phyloP scores from a whole-genome alignment of 1,140 invertebrate species.

The Scaptomyza graminum region DNA sequence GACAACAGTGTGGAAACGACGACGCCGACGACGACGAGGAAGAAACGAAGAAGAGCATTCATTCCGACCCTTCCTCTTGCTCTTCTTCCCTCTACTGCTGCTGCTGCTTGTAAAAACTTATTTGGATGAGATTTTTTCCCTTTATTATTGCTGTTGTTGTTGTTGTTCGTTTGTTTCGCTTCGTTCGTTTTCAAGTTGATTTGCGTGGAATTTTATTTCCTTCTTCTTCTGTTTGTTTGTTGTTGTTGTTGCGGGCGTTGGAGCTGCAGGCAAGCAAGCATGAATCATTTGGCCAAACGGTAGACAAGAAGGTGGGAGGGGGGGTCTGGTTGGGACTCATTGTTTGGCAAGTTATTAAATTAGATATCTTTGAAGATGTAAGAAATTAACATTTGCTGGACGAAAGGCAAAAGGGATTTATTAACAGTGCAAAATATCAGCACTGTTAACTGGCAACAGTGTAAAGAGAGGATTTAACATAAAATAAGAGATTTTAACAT shows the following conservation, averaged over 20 bases:
- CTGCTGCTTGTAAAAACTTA: constrained; percentile 30
- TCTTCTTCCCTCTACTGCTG: constrained; percentile 41
- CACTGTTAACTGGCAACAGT: no score
- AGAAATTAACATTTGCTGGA: constrained; percentile 13
- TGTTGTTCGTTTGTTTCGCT: constrained; percentile 36
- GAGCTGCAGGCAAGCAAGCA: constrained; percentile 34
- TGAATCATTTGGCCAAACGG: constrained; percentile 34
- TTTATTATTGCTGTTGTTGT: not conserved
- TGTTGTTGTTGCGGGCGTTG: constrained; percentile 15
- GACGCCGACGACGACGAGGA: constrained; percentile 9
- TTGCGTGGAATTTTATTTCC: constrained; percentile 78
- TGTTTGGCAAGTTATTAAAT: constrained; percentile 45
- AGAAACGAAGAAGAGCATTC: not conserved
- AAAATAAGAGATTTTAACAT: no score
- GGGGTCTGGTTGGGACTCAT: not conserved
- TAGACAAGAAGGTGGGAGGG: constrained; percentile 1
- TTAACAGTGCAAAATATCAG: no score
- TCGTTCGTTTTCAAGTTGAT: constrained; percentile 66
- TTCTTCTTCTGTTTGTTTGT: constrained; percentile 23
- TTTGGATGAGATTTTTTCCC: constrained; percentile 35
- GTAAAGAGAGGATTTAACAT: no score
- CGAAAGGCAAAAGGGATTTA: no score
- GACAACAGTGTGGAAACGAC: constrained; percentile 54
- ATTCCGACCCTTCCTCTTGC: constrained; percentile 37
- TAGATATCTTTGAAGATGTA: constrained; percentile 24